Evolutionary conservation across 1,140 invertebrate genomes (phyloP).

Genomic region (Doryteuthis pealeii): DNA sequence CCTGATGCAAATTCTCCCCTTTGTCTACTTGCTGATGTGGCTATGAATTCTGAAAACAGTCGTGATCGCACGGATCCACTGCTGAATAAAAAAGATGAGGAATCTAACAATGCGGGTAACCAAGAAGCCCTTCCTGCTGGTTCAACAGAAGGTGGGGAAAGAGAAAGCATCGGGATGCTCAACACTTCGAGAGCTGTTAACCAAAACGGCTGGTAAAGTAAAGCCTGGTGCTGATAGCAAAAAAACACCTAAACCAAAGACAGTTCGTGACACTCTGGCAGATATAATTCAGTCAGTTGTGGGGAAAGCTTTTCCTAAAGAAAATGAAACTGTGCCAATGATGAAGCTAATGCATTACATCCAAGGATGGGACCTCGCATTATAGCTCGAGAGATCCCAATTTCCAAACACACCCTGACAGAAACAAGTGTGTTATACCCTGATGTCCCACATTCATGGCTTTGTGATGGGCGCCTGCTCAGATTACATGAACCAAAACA

Average conservation of each 20-base stretch:
- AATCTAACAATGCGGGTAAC: constrained; percentile 9
- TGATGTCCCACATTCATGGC: constrained; percentile 65
- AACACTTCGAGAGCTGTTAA: constrained; percentile 79
- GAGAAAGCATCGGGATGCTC: constrained; percentile 71
- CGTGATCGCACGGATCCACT: constrained; percentile 47
- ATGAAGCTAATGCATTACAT: constrained; percentile 73
- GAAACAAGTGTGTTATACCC: constrained; percentile 81
- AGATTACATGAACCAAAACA: constrained; percentile 81
- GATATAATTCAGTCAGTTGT: constrained; percentile 82
- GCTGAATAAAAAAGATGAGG: constrained; percentile 26
- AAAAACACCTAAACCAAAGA: constrained; percentile 66
- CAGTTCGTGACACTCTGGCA: constrained; percentile 64
- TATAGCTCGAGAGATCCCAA: constrained; percentile 64
- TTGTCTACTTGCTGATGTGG: constrained; percentile 74
- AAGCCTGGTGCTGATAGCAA: constrained; percentile 63
- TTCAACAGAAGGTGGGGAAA: constrained; percentile 49
- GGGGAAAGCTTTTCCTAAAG: constrained; percentile 67
- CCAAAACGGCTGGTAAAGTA: constrained; percentile 68
- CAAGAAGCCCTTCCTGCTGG: background rate
- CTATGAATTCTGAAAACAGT: constrained; percentile 59
- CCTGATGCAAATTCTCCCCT: constrained; percentile 60
- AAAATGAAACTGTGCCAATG: constrained; percentile 30
- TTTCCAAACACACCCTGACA: constrained; percentile 81
- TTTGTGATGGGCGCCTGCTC: constrained; percentile 88
- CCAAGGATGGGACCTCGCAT: constrained; percentile 64